A percentile compares a stretch with the other conserved stretches of the same genome.
These are phyloP conservation scores for Malurus melanocephalus DNA, from an alignment of 2,113 vertebrate genomes.

Conservation along the genomic window DNA sequence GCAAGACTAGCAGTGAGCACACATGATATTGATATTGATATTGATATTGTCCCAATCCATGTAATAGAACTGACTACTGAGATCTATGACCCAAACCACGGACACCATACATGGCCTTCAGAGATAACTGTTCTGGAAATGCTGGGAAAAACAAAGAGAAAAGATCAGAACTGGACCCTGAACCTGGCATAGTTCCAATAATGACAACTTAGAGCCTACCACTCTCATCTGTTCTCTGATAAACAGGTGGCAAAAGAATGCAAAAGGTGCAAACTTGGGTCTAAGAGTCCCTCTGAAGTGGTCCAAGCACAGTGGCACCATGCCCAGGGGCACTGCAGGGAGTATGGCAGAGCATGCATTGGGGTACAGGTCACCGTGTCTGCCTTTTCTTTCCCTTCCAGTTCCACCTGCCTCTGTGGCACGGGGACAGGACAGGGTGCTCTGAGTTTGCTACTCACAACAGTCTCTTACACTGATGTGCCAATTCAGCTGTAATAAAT, in stretches of 20 bases:
- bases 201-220: neutral
- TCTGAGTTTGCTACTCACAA: neutral
- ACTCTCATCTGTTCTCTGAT: neutral
- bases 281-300: neutral
- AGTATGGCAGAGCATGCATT: rapidly evolving
- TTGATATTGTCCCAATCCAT: neutral
- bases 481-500: neutral
- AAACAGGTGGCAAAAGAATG: neutral
- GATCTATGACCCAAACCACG: neutral
- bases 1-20: neutral
- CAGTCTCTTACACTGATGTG: neutral
- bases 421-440: neutral
- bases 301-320: neutral
- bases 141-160: rapidly evolving
- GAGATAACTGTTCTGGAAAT: neutral
- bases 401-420: neutral
- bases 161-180: neutral
- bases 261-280: neutral
- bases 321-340: neutral
- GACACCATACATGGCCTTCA: neutral
- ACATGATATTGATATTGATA: neutral
- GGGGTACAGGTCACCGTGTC: neutral
- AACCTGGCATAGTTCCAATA: neutral
- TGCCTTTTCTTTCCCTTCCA: neutral
- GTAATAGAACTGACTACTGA: neutral